These are phyloP conservation scores for Boleophthalmus pectinirostris DNA, from an alignment of 2,113 vertebrate genomes.

Conservation along the genomic window DNA sequence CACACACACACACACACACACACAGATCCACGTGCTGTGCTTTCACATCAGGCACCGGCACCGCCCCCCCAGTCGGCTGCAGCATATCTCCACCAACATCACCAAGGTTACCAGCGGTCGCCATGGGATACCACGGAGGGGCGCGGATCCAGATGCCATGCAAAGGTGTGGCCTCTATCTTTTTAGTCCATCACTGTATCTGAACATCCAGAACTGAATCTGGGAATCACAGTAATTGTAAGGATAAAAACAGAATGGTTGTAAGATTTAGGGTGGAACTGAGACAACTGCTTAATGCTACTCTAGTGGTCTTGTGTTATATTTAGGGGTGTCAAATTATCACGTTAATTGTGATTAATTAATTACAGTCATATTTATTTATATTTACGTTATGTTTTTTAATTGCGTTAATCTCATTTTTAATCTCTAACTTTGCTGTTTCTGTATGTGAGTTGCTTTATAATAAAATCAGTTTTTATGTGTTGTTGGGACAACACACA, in stretches of 20 bases:
- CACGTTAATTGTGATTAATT: no score
- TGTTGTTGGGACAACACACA: no score
- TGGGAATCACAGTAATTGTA: background rate
- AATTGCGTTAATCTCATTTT: no score
- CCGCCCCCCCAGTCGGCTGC: slow-evolving; percentile 75
- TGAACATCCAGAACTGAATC: slow-evolving; percentile 9
- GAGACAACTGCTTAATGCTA: background rate
- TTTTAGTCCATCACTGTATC: slow-evolving; percentile 29
- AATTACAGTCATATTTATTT: no score
- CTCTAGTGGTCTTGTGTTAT: background rate
- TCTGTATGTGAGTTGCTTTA: no score
- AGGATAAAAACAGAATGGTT: background rate
- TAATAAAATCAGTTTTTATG: no score
- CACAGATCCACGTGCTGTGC: slow-evolving; percentile 45
- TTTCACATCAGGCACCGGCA: slow-evolving; percentile 76
- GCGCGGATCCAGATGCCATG: slow-evolving; percentile 56
- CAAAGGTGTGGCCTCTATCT: slow-evolving; percentile 63
- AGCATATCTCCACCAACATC: slow-evolving; percentile 73
- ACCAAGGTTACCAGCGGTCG: slow-evolving; percentile 75
- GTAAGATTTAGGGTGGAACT: background rate
- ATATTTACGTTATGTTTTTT: no score
- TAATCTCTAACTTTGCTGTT: no score
- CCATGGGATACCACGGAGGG: slow-evolving; percentile 66
- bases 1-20: slow-evolving; percentile 19
- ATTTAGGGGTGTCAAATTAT: no score